Conservation (phyloP, 2,888 invertebrate species). For the Syrista parreyssii region DNA sequence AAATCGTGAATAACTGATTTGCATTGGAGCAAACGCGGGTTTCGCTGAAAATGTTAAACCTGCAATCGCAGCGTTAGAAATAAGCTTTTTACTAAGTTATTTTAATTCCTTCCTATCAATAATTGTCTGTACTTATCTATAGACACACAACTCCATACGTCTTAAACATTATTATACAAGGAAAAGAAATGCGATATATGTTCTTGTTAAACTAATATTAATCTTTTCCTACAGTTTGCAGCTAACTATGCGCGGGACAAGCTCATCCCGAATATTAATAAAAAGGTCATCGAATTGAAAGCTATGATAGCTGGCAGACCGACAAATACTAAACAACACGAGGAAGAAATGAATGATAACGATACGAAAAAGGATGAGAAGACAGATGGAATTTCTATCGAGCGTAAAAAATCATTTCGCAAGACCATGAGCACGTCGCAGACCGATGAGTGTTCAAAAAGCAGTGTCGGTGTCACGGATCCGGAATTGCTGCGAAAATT, state of each 20-base stretch:
- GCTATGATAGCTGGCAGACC: constrained; percentile 74
- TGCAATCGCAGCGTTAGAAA: neutral
- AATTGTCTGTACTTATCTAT: neutral
- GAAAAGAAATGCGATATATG: neutral
- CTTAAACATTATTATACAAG: neutral
- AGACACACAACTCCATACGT: neutral
- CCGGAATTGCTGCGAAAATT: constrained; percentile 75
- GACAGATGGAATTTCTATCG: constrained; percentile 55
- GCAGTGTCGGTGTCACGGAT: constrained; percentile 73
- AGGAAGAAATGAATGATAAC: constrained; percentile 30
- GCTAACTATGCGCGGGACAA: constrained; percentile 93
- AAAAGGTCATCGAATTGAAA: constrained; percentile 80
- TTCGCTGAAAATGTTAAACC: neutral
- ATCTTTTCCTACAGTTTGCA: constrained; percentile 73
- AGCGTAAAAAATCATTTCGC: constrained; percentile 75
- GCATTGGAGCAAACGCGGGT: neutral
- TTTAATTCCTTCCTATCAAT: neutral
- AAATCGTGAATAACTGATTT: neutral
- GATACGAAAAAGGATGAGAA: constrained; percentile 64
- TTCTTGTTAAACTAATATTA: neutral
- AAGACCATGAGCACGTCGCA: constrained; percentile 73
- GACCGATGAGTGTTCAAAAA: constrained; percentile 68
- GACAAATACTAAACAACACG: constrained; percentile 52
- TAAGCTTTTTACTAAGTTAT: neutral
- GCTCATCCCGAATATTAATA: constrained; percentile 82